Percentiles rank a stretch among this genome's conserved stretches.
phyloP scores from a whole-genome alignment of 2,888 invertebrate genomes.

The Drosophila gaucha region DNA sequence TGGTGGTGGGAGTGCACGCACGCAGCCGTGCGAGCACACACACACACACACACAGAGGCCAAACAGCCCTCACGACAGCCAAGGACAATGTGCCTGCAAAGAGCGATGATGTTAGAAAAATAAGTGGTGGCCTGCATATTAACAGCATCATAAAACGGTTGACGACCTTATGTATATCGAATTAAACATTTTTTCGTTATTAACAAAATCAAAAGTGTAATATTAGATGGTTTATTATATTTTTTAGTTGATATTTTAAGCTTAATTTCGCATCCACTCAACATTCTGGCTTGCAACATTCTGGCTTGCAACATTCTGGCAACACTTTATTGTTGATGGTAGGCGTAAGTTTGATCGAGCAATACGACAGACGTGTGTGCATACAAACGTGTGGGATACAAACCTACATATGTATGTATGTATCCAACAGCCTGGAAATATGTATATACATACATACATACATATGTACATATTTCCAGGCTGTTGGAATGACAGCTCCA shows the following conservation, averaged over 20 bases:
- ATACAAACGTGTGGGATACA: constrained; percentile 4
- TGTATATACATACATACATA: too few species aligned
- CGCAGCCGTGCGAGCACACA: constrained; percentile 27
- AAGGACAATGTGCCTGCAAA: constrained; percentile 37
- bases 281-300: constrained; percentile 21
- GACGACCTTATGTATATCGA: constrained; percentile 63
- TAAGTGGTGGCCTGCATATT: constrained; percentile 16
- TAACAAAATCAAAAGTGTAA: background rate
- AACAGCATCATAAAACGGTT: constrained; percentile 70
- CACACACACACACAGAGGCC: constrained; percentile 5
- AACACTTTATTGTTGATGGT: constrained; percentile 31
- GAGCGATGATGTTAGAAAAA: constrained; percentile 3
- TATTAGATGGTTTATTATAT: background rate
- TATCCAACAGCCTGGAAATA: too few species aligned
- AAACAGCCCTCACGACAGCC: constrained; percentile 47
- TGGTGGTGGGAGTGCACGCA: constrained; percentile 70
- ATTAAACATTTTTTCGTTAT: background rate
- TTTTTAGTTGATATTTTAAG: constrained; percentile 2
- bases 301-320: constrained; percentile 46
- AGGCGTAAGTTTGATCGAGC: constrained; percentile 20
- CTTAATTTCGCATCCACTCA: constrained; percentile 35
- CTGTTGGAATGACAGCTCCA: constrained; percentile 4
- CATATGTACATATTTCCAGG: constrained; percentile 15
- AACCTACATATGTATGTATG: background rate
- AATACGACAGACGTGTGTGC: constrained; percentile 25